These are phyloP conservation scores for Caranx melampygus DNA, from an alignment of 2,113 vertebrate genomes.

Conservation along the genomic window DNA sequence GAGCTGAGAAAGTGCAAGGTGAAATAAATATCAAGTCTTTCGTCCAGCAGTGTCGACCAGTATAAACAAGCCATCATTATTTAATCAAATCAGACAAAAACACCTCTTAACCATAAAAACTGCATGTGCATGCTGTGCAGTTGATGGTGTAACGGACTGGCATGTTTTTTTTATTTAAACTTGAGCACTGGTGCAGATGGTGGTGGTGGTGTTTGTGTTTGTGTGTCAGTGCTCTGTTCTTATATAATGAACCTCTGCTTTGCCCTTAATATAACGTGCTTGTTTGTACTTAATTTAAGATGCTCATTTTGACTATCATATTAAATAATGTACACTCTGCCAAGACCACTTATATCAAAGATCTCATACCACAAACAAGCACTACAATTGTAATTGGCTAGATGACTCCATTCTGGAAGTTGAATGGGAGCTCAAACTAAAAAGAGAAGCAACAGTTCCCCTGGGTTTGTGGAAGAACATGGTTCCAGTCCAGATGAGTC, in stretches of 20 bases:
- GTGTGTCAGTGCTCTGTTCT: conserved; percentile 2
- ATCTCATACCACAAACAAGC: conserved; percentile 17
- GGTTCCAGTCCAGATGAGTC: conserved; percentile 1
- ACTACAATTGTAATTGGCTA: conserved; percentile 3
- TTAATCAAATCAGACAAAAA: neutral
- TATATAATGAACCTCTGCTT: conserved; percentile 22
- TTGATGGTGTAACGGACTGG: neutral
- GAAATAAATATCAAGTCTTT: neutral
- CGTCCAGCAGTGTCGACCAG: neutral
- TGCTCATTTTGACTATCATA: conserved; percentile 34
- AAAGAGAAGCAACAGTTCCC: neutral
- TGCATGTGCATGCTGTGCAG: conserved; percentile 13
- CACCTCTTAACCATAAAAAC: conserved; percentile 9
- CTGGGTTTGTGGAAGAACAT: neutral
- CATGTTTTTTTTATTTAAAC: conserved; percentile 1
- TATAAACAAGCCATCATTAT: neutral
- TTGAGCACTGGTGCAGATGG: conserved; percentile 10
- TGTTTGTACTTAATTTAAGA: conserved; percentile 34
- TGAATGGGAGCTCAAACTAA: neutral
- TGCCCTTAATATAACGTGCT: conserved; percentile 34
- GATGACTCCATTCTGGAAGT: neutral
- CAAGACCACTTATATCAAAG: conserved; percentile 35
- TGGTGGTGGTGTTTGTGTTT: neutral
- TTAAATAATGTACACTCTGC: conserved; percentile 45
- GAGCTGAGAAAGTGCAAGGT: too few relatives aligned